Base-by-base conservation (phyloP, 2,888 invertebrate genomes). In the Campopleginae sp. region DNA sequence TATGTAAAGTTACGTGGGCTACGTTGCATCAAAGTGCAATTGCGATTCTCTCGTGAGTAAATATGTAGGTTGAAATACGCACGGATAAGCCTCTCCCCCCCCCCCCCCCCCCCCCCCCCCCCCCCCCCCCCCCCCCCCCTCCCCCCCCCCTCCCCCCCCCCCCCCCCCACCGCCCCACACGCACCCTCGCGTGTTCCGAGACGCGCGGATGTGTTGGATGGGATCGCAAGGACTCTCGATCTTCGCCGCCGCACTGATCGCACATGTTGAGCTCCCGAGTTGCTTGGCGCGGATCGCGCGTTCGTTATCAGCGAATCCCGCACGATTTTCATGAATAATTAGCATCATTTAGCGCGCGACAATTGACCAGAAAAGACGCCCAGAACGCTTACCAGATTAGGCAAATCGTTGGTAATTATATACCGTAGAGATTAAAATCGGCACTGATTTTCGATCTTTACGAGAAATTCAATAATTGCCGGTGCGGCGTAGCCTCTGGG, bases 1-100 rank as follows among this genome's bases (percentile, higher is more conserved):
- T 80, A 80, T 77, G 82, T 77, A 82, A 77, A 72, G 82, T 82
- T 82, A 82, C 82, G 82, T 82, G 71, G 68, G 70, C 63, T 54
- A 65, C 12, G 76, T 81, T 70, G 70, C 68, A 78, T 81, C 70
- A 61, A 68, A 75, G 70, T 46, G 51, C 78, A 79, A 81, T 68
- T 70, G 81, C 78, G 78, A 85, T 81, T 74, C 74, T 51, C 81
- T 51, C 42, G 51, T 38, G 68, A 74, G 74, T 77, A 77, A 19
- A 78, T 70, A 68, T 70, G 44, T 79, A 68, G 58, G 61, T 70
- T 78, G 27, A 58, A 58, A 38, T 76, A 74, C 58, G 77, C 65
- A 74, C 44, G 72, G 33, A 68, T 71, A 42, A n/a, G 38, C 33
- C n/a, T 2, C 66, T 77, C 44, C 27, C 66, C n/a, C 42, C 4